Evolutionary conservation across 2,797 vertebrate genomes (phyloP).

Genomic region (Ciconia nigra): DNA sequence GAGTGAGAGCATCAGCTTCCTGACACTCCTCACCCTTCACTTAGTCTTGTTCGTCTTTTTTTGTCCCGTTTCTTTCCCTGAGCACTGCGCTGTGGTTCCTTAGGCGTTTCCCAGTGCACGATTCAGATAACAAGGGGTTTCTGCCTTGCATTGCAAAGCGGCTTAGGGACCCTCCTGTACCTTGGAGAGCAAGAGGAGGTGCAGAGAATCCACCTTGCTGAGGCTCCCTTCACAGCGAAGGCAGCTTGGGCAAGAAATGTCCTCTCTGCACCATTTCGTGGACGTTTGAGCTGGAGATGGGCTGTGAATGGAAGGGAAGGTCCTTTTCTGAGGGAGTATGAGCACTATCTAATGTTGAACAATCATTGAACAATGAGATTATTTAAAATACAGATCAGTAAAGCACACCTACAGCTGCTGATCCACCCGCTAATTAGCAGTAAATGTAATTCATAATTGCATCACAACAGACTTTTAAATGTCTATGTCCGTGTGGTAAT

Average conservation of each 20-base stretch:
- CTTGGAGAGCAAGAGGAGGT: background rate
- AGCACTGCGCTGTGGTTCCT: background rate
- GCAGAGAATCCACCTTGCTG: background rate
- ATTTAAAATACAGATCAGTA: background rate
- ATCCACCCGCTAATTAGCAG: slow-evolving; percentile 5
- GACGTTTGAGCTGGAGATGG: background rate
- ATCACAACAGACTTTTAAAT: background rate
- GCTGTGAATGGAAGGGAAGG: background rate
- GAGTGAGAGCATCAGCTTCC: background rate
- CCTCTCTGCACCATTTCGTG: background rate
- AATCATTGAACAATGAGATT: background rate
- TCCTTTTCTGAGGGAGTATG: background rate
- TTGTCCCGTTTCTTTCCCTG: rapidly evolving
- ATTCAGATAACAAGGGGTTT: background rate
- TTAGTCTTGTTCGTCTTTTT: background rate
- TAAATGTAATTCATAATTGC: background rate
- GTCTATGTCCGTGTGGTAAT: background rate
- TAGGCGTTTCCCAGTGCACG: background rate
- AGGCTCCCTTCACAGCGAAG: background rate
- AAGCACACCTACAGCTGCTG: background rate
- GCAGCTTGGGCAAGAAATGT: background rate
- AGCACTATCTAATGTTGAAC: background rate
- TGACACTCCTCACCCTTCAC: background rate
- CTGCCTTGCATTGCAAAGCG: background rate
- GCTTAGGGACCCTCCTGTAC: background rate